Conservation (phyloP, 1,140 invertebrate species). For the Musca vetustissima region DNA sequence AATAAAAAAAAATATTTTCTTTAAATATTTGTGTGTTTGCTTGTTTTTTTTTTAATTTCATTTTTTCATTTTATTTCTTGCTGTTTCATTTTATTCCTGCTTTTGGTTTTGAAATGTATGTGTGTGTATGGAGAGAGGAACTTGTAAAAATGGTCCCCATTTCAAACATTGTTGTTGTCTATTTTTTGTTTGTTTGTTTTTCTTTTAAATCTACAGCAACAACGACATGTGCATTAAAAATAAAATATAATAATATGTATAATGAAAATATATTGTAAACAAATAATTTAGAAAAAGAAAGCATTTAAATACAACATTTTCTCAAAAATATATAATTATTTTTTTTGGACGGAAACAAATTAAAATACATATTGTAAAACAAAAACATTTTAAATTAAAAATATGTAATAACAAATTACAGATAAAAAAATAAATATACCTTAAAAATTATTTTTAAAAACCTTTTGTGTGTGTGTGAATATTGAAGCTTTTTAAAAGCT, state of each 20-base stretch:
- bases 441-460: no score
- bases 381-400: neutral
- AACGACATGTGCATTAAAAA: slow-evolving; percentile 4
- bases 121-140: no score
- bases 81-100: neutral
- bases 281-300: neutral
- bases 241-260: neutral
- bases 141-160: slow-evolving; percentile 19
- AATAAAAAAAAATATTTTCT: no score
- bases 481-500: slow-evolving; percentile 20
- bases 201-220: neutral
- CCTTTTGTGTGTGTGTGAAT: neutral
- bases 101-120: neutral
- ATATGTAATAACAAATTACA: no score
- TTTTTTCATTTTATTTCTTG: neutral
- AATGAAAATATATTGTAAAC: neutral
- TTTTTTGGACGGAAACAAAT: slow-evolving; percentile 5
- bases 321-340: no score
- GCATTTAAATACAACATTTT: neutral
- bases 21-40: no score
- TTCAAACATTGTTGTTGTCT: slow-evolving; percentile 7
- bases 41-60: no score
- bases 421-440: no score
- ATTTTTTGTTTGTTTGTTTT: no score
- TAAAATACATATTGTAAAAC: slow-evolving; percentile 2